A percentile compares a stretch with the other conserved stretches of the same genome.
phyloP scores from a whole-genome alignment of 2,888 invertebrate genomes.

The Erebia epiphron region DNA sequence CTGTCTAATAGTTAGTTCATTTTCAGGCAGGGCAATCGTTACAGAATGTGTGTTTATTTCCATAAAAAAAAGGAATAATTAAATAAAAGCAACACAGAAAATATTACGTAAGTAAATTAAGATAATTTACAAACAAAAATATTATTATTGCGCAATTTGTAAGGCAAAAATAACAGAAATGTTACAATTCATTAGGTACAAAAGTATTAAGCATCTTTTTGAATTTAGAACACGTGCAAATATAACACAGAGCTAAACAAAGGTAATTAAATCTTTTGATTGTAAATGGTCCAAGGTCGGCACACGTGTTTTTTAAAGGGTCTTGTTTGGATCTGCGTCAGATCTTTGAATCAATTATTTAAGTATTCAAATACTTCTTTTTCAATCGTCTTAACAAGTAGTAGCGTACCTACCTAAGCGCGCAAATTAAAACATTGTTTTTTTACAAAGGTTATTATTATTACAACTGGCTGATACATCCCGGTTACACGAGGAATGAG shows the following conservation, averaged over 20 bases:
- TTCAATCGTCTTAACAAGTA: not conserved
- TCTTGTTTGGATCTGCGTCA: conserved; percentile 34
- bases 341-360: conserved; percentile 23
- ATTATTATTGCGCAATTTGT: conserved; percentile 1
- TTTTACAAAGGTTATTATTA: too few species aligned
- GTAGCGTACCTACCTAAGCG: too few species aligned
- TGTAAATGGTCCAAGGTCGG: conserved; percentile 57
- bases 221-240: conserved; percentile 47
- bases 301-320: conserved; percentile 55
- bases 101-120: too few species aligned
- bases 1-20: too few species aligned
- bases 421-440: too few species aligned
- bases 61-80: too few species aligned
- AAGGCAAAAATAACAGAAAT: conserved; percentile 6
- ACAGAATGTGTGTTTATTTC: too few species aligned
- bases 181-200: conserved; percentile 15
- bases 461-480: too few species aligned
- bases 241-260: conserved; percentile 55
- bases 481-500: too few species aligned
- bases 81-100: too few species aligned
- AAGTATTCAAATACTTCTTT: conserved; percentile 7
- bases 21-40: too few species aligned
- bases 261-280: conserved; percentile 63
- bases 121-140: not conserved
- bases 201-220: conserved; percentile 14